Evolutionary conservation across 1,140 invertebrate species (phyloP).

Genomic region (Heliconius eleuchia): DNA sequence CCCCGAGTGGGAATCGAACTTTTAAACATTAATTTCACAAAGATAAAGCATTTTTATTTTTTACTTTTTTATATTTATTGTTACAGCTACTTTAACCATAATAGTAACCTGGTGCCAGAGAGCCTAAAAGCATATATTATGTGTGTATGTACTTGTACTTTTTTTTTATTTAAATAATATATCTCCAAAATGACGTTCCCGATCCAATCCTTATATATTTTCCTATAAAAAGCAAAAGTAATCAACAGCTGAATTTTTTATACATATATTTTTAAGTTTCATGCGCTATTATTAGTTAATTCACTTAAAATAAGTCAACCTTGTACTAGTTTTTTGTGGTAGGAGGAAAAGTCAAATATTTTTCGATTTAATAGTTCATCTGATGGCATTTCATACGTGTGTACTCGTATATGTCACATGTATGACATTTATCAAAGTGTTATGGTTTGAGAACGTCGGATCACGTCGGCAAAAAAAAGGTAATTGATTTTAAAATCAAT

Average conservation of each 20-base stretch:
- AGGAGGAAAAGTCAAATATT: conserved; percentile 29
- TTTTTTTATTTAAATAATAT: background rate
- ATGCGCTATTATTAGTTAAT: background rate
- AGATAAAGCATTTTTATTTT: too few relatives aligned
- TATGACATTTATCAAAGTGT: background rate
- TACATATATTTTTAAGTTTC: background rate
- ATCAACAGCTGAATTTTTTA: background rate
- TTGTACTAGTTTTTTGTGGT: conserved; percentile 33
- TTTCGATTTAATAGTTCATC: conserved; percentile 16
- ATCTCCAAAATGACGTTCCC: background rate
- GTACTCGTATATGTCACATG: conserved; percentile 24
- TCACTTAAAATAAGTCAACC: conserved; percentile 5
- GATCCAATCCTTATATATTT: background rate
- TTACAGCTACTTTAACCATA: too few relatives aligned
- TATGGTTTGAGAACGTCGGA: background rate
- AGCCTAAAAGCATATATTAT: too few relatives aligned
- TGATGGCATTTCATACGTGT: conserved; percentile 16
- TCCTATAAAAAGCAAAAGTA: background rate
- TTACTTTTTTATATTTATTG: too few relatives aligned
- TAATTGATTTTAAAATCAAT: background rate
- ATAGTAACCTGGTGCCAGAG: too few relatives aligned
- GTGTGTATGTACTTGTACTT: background rate
- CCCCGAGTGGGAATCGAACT: too few relatives aligned
- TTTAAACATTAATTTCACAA: too few relatives aligned
- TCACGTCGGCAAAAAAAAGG: background rate